Conservation (phyloP, 2,797 vertebrate genomes). For the Neoniphon sammara region DNA sequence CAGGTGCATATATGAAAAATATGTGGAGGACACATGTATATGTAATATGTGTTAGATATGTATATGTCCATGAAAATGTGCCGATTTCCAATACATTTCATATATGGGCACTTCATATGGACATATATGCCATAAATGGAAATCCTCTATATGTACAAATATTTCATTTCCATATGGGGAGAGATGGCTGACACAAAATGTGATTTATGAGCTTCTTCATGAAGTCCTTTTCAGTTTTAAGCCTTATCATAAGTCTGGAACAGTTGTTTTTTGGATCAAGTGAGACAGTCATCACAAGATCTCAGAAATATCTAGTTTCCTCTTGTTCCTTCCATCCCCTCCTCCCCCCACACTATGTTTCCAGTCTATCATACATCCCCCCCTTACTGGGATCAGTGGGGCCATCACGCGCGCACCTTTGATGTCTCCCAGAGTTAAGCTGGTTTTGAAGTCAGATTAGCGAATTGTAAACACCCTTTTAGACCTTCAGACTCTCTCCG, state of each 20-base stretch:
- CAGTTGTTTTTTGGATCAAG: constrained; percentile 54
- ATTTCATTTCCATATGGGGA: too few relatives aligned
- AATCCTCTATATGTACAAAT: too few relatives aligned
- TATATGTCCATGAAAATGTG: too few relatives aligned
- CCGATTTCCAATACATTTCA: too few relatives aligned
- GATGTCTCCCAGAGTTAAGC: constrained; percentile 85
- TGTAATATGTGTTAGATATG: too few relatives aligned
- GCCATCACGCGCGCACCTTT: constrained; percentile 83
- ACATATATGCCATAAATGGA: too few relatives aligned
- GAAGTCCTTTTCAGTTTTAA: constrained; percentile 46
- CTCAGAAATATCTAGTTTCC: constrained; percentile 73
- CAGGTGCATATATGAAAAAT: too few relatives aligned
- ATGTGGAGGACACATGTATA: too few relatives aligned
- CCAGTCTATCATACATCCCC: constrained; percentile 83
- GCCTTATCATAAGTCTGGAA: constrained; percentile 60
- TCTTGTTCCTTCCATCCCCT: constrained; percentile 46
- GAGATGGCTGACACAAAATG: neutral
- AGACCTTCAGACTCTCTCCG: constrained; percentile 78
- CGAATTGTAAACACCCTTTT: constrained; percentile 83
- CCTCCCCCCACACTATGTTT: constrained; percentile 71
- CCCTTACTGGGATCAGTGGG: constrained; percentile 82
- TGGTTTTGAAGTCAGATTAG: constrained; percentile 85
- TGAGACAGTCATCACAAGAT: constrained; percentile 79
- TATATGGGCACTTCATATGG: too few relatives aligned
- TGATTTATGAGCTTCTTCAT: neutral